Base-by-base conservation (phyloP, 2,113 vertebrate genomes). In the Panthera leo region DNA sequence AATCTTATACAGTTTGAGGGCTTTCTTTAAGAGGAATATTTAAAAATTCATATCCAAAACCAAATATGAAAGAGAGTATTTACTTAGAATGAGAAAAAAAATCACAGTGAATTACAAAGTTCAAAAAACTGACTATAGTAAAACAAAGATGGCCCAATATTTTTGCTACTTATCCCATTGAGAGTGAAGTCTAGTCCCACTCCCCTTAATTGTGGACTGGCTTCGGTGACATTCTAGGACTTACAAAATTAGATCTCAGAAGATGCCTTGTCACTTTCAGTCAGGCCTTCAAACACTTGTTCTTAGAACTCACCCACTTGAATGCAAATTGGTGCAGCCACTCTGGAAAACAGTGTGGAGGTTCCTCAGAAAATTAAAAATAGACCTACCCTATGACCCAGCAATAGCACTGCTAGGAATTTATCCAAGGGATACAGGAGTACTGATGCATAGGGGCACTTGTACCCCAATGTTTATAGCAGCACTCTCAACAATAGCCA, bases 11-110 rank as follows among this genome's bases (percentile, higher is more conserved):
- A 85, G 61, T 75, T 78, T 67, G 5, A 2, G 4, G 29, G 27
- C 4, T 31, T 2, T 65, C 39, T 89, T 63, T 76, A 85, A 61
- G 18, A 80, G 21, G 12, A 42, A 76, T 36, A n/a, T 13, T 75
- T 45, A 45, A 95, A 83, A 97, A 80, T 58, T 55, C 9, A 36
- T 48, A 19, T 19, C 23, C 21, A 85, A 67, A 91, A 45, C 25
- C 10, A 71, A 27, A 39, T 53, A 6, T 73, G 34, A 78, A 55
- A 68, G 36, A 78, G n/a, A 91, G 2, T 83, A 63, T 70, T 84
- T 42, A 63, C 55, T 86, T 85, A 97, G 13, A 92, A 85, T 79
- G 39, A 75, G 73, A 78, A n/a, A 67, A 85, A 88, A 68, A 88
- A 55, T 79, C n/a, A 25, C 18, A 73, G 45, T 18, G 31, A 78